Evolutionary conservation across 2,113 vertebrate species (phyloP).

Genomic region (Pao palembangensis): DNA sequence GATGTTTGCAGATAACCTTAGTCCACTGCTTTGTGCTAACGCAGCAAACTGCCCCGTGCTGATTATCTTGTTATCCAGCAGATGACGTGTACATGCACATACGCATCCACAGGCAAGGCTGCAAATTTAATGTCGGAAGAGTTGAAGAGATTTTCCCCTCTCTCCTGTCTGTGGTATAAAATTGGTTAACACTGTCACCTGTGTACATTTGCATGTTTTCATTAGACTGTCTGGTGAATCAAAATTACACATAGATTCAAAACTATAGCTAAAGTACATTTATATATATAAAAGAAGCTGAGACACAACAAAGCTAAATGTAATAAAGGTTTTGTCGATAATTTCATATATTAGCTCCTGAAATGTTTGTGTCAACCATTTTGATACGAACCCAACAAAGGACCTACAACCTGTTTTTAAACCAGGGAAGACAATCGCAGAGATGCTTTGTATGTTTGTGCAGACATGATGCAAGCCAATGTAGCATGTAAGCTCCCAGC

Average conservation of each 20-base stretch:
- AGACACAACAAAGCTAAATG: neutral
- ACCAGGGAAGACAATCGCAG: too few species aligned
- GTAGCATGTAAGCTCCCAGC: constrained; percentile 54
- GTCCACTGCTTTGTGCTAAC: constrained; percentile 61
- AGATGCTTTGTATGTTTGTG: constrained; percentile 21
- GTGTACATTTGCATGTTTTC: neutral
- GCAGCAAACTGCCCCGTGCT: constrained; percentile 68
- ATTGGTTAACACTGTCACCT: neutral
- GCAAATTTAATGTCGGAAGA: neutral
- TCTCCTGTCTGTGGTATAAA: neutral
- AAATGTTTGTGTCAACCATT: too few species aligned
- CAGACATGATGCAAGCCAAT: constrained; percentile 41
- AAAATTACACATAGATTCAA: too few species aligned
- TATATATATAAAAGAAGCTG: too few species aligned
- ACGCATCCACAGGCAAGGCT: constrained; percentile 2
- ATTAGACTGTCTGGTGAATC: neutral
- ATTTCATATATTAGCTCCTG: constrained; percentile 2
- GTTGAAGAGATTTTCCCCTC: too few species aligned
- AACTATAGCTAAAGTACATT: too few species aligned
- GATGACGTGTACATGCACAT: constrained; percentile 18
- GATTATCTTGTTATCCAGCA: constrained; percentile 67
- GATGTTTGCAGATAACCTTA: constrained; percentile 70
- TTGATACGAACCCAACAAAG: too few species aligned
- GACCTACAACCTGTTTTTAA: too few species aligned
- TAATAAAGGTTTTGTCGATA: neutral